Percentiles rank a stretch among this genome's conserved stretches.
phyloP scores from a whole-genome alignment of 2,888 invertebrate species.

The Synergus itoensis region DNA sequence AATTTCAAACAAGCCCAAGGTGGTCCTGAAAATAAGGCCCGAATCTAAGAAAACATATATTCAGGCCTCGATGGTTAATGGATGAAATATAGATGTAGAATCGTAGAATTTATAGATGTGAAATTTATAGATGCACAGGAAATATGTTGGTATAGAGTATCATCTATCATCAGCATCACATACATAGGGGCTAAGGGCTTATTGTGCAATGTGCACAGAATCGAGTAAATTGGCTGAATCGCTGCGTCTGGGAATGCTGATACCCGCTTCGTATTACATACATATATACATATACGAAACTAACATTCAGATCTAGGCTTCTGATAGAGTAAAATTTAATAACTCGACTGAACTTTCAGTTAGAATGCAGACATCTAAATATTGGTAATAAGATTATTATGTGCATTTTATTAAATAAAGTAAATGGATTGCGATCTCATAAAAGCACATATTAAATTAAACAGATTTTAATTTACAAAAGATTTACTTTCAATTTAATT shows the following conservation, averaged over 20 bases:
- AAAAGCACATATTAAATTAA: not conserved
- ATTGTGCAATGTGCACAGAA: conserved; percentile 61
- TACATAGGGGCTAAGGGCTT: conserved; percentile 46
- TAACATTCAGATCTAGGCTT: not conserved
- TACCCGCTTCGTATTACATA: conserved; percentile 4
- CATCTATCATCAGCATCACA: not conserved
- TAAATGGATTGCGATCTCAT: not conserved
- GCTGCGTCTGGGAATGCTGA: conserved; percentile 60
- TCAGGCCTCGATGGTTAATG: too few relatives aligned
- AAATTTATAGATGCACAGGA: not conserved
- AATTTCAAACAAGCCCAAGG: not conserved
- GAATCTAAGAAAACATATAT: not conserved
- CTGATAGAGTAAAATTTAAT: not conserved
- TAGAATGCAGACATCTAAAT: not conserved
- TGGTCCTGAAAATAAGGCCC: not conserved
- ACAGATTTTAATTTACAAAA: not conserved
- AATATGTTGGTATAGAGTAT: not conserved
- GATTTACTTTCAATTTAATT: too few relatives aligned
- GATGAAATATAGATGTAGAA: not conserved
- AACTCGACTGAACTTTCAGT: not conserved
- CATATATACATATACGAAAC: not conserved
- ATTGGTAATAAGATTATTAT: not conserved
- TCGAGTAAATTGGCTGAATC: conserved; percentile 71
- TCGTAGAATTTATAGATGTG: not conserved
- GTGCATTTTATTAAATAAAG: not conserved